phyloP scores from a whole-genome alignment of 2,888 invertebrate genomes.

The Heteropelma amictum region DNA sequence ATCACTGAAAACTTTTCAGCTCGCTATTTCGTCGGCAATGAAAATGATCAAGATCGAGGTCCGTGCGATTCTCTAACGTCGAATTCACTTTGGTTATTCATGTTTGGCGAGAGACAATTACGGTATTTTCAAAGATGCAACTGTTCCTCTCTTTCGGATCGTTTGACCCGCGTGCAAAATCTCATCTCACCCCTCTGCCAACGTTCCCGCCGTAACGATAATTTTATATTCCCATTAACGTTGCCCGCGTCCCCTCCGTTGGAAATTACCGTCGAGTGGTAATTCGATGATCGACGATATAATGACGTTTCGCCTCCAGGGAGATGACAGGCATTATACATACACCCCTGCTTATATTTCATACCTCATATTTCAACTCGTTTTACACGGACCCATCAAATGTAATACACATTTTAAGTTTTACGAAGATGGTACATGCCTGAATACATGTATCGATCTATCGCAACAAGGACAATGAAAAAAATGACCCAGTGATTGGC shows the following conservation, averaged over 20 bases:
- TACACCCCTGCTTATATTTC: constrained; percentile 20
- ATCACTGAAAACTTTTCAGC: too few relatives aligned
- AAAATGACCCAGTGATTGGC: too few relatives aligned
- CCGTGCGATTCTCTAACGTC: too few relatives aligned
- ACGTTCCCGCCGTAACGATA: constrained; percentile 14
- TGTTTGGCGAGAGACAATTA: constrained; percentile 6
- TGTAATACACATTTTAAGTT: too few relatives aligned
- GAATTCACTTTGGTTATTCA: too few relatives aligned
- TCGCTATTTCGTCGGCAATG: too few relatives aligned
- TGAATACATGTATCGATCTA: too few relatives aligned
- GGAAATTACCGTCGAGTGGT: constrained; percentile 46
- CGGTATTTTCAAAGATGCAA: constrained; percentile 37
- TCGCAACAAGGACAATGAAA: too few relatives aligned
- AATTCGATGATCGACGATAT: constrained; percentile 53
- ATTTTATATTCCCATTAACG: constrained; percentile 47
- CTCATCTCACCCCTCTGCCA: background rate
- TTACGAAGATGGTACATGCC: too few relatives aligned
- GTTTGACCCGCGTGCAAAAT: constrained; percentile 32
- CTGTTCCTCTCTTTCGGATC: constrained; percentile 34
- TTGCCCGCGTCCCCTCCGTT: constrained; percentile 1
- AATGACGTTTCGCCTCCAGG: constrained; percentile 46
- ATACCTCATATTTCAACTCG: too few relatives aligned
- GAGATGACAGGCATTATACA: background rate
- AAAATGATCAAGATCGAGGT: too few relatives aligned
- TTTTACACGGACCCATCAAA: too few relatives aligned